Base-by-base conservation (phyloP, 2,113 vertebrate species). In the Leptobrachium ailaonicum region DNA sequence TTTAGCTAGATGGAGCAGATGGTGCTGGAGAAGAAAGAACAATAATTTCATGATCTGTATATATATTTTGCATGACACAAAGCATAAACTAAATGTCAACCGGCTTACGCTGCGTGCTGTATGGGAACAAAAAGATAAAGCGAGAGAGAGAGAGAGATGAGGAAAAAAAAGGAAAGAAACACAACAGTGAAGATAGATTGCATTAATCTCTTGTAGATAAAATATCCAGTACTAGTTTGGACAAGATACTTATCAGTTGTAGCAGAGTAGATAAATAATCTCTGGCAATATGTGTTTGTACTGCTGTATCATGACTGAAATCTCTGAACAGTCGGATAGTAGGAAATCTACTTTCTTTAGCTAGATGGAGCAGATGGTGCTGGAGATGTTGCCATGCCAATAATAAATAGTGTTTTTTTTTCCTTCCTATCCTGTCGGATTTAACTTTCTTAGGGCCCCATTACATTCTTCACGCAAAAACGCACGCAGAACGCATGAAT, bases 201-300 rank as follows among this genome's bases (percentile, higher is more conserved):
- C 43, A 75, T 74, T 76, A 82, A 77, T 76, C 75, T 77, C 60
- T 72, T 14, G 58, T 54, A 75, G 79, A 80, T 80, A 80, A 75
- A 69, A 62, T 73, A 79, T 73, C 64, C 72, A 69, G 71, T 53
- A 44, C 6, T 41, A 40, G 68, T 83, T 73, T 7, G 76, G 45
- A 32, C 63, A 82, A 86, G 77, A 87, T 78, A 42, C 64, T 74
- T 78, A 63, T 77, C 76, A 75, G 56, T 66, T 74, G 64, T 50
- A 70, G 66, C 71, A 74, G 40, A 44, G 58, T 41, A 45, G 79
- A 81, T 81, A 81, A 76, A 76, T 77, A 76, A 82, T 79, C 40
- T 54, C 47, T 63, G 54, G 42, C 14, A 69, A 64, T 79, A 0
- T 41, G 75, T 82, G 42, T 70, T 82, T 76, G 71, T 68, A 75